Evolutionary conservation across 2,113 vertebrate genomes (phyloP).

Genomic region (Xenus cinereus): DNA sequence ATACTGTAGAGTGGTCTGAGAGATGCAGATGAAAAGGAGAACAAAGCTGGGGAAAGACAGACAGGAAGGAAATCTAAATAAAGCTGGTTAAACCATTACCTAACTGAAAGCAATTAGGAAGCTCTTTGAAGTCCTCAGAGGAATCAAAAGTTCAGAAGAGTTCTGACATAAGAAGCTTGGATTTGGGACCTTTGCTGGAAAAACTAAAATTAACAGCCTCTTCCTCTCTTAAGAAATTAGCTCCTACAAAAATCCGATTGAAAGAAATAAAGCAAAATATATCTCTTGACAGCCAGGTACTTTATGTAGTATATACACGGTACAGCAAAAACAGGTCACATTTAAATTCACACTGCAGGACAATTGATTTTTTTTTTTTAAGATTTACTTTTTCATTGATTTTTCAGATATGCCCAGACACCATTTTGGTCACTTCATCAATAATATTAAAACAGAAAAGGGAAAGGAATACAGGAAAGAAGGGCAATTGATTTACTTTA

Average conservation of each 20-base stretch:
- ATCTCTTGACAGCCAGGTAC: not conserved
- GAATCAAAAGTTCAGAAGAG: not conserved
- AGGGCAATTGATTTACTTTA: not conserved
- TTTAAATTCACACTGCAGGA: not conserved
- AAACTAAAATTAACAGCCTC: not conserved
- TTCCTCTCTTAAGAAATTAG: not conserved
- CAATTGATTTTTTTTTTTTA: not conserved
- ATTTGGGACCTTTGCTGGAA: not conserved
- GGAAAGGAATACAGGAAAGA: conserved; percentile 1
- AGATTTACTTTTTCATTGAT: conserved; percentile 19
- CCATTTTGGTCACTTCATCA: not conserved
- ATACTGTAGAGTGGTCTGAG: not conserved
- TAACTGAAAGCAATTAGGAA: not conserved
- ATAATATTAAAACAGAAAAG: not conserved
- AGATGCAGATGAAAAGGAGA: not conserved
- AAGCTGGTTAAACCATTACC: not conserved
- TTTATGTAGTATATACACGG: not conserved
- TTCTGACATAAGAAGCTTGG: not conserved
- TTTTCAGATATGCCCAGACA: not conserved
- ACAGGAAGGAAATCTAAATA: not conserved
- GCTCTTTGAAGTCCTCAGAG: not conserved
- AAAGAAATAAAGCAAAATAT: not conserved
- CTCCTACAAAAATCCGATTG: not conserved
- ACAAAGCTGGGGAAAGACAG: not conserved
- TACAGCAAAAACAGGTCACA: not conserved